These are phyloP conservation scores for Grammomys dolichurus DNA, from an alignment of 2,113 vertebrate species.

Conservation along the genomic window DNA sequence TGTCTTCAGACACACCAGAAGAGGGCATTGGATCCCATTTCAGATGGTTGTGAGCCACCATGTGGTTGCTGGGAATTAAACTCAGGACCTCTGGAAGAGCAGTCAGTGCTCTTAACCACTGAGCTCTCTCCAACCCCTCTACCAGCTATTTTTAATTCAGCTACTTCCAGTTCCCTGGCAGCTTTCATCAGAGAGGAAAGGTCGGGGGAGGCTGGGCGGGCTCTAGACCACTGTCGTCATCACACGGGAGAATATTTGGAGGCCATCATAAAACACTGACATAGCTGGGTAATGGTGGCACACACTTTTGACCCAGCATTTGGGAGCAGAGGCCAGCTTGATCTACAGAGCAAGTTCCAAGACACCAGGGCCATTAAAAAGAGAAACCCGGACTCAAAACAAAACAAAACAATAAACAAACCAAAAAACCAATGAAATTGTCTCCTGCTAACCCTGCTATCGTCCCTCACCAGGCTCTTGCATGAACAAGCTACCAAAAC, in stretches of 20 bases:
- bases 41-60: too few species aligned
- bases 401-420: neutral
- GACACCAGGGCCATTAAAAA: neutral
- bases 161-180: neutral
- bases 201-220: too few species aligned
- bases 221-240: neutral
- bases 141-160: constrained; percentile 19
- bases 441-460: constrained; percentile 13
- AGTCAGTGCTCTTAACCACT: too few species aligned
- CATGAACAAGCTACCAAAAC: neutral
- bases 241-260: neutral
- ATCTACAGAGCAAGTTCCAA: neutral
- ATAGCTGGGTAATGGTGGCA: neutral
- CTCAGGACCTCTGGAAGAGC: too few species aligned
- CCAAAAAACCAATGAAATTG: too few species aligned
- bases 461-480: neutral
- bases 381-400: neutral
- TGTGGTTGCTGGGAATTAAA: too few species aligned
- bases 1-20: too few species aligned
- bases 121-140: too few species aligned
- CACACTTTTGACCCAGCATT: neutral
- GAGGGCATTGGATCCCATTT: too few species aligned
- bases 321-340: neutral
- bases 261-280: constrained; percentile 8
- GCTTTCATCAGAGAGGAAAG: neutral